Evolutionary conservation across 2,113 vertebrate genomes (phyloP).

Genomic region (Rhegmatorhina hoffmannsi): DNA sequence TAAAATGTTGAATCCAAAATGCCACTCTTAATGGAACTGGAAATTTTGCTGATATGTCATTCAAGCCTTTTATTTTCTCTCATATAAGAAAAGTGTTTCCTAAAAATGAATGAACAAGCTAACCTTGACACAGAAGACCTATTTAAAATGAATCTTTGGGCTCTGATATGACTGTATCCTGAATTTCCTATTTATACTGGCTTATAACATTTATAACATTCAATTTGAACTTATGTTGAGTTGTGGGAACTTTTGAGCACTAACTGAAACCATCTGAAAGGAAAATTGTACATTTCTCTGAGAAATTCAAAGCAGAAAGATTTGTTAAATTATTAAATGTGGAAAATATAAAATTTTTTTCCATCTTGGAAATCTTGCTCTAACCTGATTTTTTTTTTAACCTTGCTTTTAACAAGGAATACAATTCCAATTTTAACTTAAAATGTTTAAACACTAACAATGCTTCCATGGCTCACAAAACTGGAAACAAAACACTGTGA

Average conservation of each 20-base stretch:
- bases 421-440: neutral
- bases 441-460: neutral
- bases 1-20: neutral
- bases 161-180: neutral
- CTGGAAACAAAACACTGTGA: neutral
- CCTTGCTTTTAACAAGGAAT: neutral
- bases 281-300: neutral
- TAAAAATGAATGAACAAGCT: neutral
- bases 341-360: neutral
- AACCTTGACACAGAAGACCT: neutral
- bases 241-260: neutral
- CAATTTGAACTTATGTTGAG: neutral
- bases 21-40: neutral
- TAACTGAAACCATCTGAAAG: neutral
- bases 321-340: neutral
- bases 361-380: neutral
- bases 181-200: neutral
- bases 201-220: neutral
- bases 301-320: neutral
- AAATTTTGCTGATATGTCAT: neutral
- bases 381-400: neutral
- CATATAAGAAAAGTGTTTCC: neutral
- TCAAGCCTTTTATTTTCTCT: neutral
- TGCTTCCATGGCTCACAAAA: neutral
- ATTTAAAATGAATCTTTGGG: neutral